Base-by-base conservation (phyloP, 2,797 vertebrate species). In the Rhyacichthys aspro region DNA sequence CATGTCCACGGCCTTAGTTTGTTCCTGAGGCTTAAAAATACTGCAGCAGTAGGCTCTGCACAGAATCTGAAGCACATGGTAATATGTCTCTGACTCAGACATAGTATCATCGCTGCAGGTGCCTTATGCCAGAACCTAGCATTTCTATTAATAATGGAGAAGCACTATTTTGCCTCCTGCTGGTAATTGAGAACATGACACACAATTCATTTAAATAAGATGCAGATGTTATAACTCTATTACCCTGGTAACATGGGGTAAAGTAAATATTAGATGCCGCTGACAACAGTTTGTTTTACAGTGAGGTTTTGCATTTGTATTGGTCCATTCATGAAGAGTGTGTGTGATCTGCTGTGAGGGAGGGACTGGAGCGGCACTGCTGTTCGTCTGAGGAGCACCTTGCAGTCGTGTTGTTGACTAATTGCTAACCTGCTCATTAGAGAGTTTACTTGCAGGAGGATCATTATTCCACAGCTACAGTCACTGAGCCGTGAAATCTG, bases 121-220 rank as follows among this genome's bases (percentile, higher is more conserved):
- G 8, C 48, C 41, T 50, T 59, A 17, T 47, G 16, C 55, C 68
- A 56, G 43, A 47, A 45, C 41, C 0, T 8, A 34, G 41, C 57
- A 28, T 28, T 28, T 28, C 7, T 32, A 49, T 52, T 34, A 52
- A 52, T 52, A 52, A 52, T 52, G 49, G 11, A 52, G 16, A 8
- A 52, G 49, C 49, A 18, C 49, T 37, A 59, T 72, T 46, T 69
- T 76, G 71, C 77, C 77, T 80, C 78, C 72, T 84, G 77, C 78
- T 85, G 84, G 78, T 76, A 65, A 72, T 57, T 53, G 56, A 69
- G 59, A 53, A 76, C 63, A 85, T 61, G 59, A 55, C 69, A 78
- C 61, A 39, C 38, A 1, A 61, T 47, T 37, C 19, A 0, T 70
- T 38, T 55, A 37, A 65, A 61, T 50, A 44, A n/a, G 58, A 3